Percentiles rank a stretch among this genome's conserved stretches.
Conservation (phyloP, 1,140 invertebrate species). For the Samia ricini region DNA sequence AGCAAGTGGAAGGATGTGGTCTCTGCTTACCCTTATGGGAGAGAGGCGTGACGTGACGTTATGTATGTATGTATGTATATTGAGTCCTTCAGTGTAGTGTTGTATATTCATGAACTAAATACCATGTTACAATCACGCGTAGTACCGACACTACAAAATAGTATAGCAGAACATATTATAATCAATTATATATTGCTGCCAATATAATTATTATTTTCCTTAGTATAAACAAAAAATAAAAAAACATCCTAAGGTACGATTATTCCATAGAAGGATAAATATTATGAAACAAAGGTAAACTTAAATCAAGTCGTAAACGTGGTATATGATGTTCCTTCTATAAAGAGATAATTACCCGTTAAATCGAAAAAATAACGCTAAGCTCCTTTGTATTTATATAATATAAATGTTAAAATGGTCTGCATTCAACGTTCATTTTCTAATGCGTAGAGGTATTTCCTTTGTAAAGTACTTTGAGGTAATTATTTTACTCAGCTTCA, state of each 20-base stretch:
- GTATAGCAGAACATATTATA: too few species aligned
- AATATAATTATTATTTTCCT: too few species aligned
- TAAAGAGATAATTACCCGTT: slow-evolving; percentile 60
- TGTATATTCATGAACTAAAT: too few species aligned
- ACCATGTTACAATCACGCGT: too few species aligned
- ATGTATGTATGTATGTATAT: too few species aligned
- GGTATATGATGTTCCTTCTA: slow-evolving; percentile 23
- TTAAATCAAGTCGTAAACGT: slow-evolving; percentile 17
- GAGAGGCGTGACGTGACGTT: too few species aligned
- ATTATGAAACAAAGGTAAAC: slow-evolving; percentile 3
- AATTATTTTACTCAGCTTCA: too few species aligned
- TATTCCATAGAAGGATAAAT: not conserved
- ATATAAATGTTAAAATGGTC: slow-evolving; percentile 39
- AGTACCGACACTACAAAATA: too few species aligned
- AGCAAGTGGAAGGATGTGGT: too few species aligned
- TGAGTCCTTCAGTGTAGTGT: too few species aligned
- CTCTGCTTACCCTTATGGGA: too few species aligned
- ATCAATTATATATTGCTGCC: too few species aligned
- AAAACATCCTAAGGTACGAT: not conserved
- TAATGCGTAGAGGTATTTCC: slow-evolving; percentile 14
- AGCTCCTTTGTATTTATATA: slow-evolving; percentile 55
- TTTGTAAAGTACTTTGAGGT: slow-evolving; percentile 25
- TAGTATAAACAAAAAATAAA: not conserved
- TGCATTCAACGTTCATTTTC: slow-evolving; percentile 19
- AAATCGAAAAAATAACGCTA: slow-evolving; percentile 39